These are phyloP conservation scores for Callorhinus ursinus DNA, from an alignment of 2,113 vertebrate species.

Conservation along the genomic window DNA sequence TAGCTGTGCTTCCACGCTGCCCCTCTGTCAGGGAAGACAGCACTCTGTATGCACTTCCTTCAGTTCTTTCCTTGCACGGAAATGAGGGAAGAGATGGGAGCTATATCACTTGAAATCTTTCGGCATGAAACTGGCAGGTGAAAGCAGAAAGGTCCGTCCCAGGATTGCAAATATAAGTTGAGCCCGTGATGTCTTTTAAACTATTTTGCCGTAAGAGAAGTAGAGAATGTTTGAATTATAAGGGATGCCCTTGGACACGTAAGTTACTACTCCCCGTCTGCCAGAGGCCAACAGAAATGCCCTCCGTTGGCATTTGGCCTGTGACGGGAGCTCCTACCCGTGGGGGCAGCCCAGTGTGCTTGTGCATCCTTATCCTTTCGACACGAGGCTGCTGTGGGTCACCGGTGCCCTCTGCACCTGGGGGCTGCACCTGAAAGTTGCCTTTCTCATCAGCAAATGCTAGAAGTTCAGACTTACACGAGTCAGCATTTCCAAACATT, in stretches of 20 bases:
- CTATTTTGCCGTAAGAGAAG: neutral
- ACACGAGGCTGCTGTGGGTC: neutral
- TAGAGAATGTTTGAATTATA: neutral
- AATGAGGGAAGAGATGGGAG: neutral
- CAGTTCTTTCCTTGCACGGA: neutral
- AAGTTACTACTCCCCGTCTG: neutral
- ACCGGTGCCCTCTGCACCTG: neutral
- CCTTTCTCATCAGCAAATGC: neutral
- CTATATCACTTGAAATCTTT: neutral
- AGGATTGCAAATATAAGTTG: neutral
- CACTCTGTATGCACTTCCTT: neutral
- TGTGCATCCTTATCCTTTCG: neutral
- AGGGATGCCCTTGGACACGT: neutral
- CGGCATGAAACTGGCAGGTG: neutral
- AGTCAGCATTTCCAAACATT: neutral
- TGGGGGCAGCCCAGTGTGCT: neutral
- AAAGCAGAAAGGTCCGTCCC: neutral
- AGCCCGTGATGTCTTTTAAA: neutral
- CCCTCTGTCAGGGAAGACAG: neutral
- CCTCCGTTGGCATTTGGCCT: neutral
- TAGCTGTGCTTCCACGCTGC: neutral
- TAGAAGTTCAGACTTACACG: neutral
- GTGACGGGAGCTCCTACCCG: neutral
- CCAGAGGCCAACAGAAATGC: neutral
- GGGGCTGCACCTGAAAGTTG: neutral